phyloP scores from a whole-genome alignment of 2,888 invertebrate species.

The Tromatobia lineatoria region DNA sequence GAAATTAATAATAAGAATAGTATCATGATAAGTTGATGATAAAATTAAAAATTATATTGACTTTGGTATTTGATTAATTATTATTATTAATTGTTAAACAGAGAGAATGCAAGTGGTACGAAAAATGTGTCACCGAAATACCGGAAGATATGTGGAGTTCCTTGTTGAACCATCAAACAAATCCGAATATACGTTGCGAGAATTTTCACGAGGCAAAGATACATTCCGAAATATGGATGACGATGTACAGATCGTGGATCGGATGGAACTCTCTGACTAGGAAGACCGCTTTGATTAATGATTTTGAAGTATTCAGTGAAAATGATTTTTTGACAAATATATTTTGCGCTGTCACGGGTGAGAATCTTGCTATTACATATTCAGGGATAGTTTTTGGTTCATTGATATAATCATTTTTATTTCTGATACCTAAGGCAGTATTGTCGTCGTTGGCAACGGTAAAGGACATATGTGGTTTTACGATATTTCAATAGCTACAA shows the following conservation, averaged over 20 bases:
- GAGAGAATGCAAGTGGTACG: constrained; percentile 4
- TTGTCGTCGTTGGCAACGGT: background rate
- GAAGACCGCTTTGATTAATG: background rate
- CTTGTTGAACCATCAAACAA: constrained; percentile 3
- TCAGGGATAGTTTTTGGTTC: background rate
- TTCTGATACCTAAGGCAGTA: background rate
- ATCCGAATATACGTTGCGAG: background rate
- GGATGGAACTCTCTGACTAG: constrained; percentile 19
- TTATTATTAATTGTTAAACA: background rate
- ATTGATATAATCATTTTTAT: background rate
- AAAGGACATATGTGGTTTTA: background rate
- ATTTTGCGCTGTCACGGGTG: background rate
- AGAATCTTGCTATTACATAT: background rate
- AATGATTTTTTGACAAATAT: background rate
- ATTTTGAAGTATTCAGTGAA: background rate
- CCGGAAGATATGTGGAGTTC: constrained; percentile 11
- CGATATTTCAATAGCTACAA: background rate
- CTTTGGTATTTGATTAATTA: background rate
- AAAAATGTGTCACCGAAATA: constrained; percentile 19
- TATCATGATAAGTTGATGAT: background rate
- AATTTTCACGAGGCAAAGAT: background rate
- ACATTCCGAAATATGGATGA: background rate
- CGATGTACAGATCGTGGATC: no score
- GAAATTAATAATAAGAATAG: background rate
- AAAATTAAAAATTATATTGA: background rate